These are phyloP conservation scores for Cyanistes caeruleus DNA, from an alignment of 2,113 vertebrate genomes.

Conservation along the genomic window DNA sequence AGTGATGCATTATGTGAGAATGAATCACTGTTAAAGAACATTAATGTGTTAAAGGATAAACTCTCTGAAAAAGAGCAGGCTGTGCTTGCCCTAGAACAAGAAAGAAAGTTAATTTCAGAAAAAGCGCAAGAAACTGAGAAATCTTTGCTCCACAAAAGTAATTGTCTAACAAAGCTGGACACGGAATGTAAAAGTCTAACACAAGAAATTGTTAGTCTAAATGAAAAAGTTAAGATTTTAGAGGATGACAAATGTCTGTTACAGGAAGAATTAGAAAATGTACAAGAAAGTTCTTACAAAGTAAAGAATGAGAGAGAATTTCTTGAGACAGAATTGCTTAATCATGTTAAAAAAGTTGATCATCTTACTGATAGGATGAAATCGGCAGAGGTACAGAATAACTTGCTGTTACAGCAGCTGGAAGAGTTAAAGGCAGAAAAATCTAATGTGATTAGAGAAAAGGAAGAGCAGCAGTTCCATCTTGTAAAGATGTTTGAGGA, in stretches of 20 bases:
- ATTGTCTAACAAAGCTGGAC: conserved; percentile 68
- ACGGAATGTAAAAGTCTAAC: conserved; percentile 58
- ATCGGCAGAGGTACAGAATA: conserved; percentile 75
- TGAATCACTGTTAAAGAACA: conserved; percentile 69
- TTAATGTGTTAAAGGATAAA: conserved; percentile 74
- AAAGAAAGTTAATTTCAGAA: conserved; percentile 69
- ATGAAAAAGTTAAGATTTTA: conserved; percentile 85
- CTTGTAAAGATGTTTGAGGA: conserved; percentile 82
- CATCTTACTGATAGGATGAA: conserved; percentile 76
- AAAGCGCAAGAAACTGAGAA: conserved; percentile 52
- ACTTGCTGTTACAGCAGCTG: conserved; percentile 75
- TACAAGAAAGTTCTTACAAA: conserved; percentile 82
- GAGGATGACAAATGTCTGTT: conserved; percentile 86
- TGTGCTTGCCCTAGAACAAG: conserved; percentile 62
- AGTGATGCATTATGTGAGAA: conserved; percentile 72
- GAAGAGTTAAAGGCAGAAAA: conserved; percentile 74
- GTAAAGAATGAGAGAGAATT: conserved; percentile 87
- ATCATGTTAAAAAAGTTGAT: conserved; percentile 80
- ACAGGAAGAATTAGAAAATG: conserved; percentile 87
- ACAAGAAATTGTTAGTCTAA: conserved; percentile 76
- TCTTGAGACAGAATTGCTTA: conserved; percentile 83
- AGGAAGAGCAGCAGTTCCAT: conserved; percentile 81
- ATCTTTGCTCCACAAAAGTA: conserved; percentile 66
- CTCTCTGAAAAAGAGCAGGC: conserved; percentile 72
- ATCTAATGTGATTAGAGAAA: conserved; percentile 69